A percentile compares a stretch with the other conserved stretches of the same genome.
Conservation (phyloP, 2,797 vertebrate genomes). For the Anas bernieri region DNA sequence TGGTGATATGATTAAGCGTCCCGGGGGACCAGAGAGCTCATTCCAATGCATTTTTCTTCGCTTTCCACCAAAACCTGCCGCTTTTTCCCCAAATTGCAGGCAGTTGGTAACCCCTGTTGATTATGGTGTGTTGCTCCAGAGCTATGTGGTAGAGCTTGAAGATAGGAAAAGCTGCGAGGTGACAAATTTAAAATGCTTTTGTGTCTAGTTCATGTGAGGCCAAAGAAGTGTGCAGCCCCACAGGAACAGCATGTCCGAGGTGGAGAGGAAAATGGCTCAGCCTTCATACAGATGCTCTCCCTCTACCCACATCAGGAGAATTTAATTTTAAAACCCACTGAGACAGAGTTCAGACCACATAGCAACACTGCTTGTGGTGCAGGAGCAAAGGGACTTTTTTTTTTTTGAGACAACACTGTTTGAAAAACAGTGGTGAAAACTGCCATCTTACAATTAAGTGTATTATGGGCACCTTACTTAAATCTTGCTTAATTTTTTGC, state of each 20-base stretch:
- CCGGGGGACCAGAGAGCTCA: neutral
- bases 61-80: neutral
- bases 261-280: neutral
- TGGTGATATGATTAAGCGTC: neutral
- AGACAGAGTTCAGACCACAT: neutral
- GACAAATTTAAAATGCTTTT: neutral
- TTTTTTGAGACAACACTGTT: neutral
- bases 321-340: slow-evolving; percentile 13
- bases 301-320: neutral
- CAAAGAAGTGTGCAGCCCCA: neutral
- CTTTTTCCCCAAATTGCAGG: neutral
- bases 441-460: neutral
- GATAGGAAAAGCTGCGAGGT: neutral
- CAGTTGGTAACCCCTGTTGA: neutral
- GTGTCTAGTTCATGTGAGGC: slow-evolving; percentile 22
- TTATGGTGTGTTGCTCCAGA: neutral
- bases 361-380: fast-evolving
- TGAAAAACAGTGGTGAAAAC: neutral
- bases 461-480: neutral
- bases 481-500: neutral
- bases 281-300: neutral
- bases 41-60: neutral
- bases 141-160: neutral
- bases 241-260: slow-evolving; percentile 41
- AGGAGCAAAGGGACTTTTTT: neutral